phyloP scores from a whole-genome alignment of 2,888 invertebrate genomes.

The Liopterus haemorrhoidalis region DNA sequence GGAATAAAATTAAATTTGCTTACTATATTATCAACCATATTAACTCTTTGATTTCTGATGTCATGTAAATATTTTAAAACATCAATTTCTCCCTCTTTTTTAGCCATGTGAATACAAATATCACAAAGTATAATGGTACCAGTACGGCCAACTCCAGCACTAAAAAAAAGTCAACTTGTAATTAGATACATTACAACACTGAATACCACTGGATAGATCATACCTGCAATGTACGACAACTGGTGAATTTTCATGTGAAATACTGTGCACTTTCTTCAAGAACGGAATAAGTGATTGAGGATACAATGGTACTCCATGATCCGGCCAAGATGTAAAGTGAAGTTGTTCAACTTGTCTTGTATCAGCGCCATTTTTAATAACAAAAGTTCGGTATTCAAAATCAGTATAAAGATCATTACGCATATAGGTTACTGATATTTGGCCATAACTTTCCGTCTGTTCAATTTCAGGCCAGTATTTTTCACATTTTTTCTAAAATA shows the following conservation, averaged over 20 bases:
- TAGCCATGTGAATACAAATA: constrained; percentile 43
- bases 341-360: constrained; percentile 44
- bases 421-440: constrained; percentile 39
- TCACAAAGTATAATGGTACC: constrained; percentile 52
- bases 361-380: constrained; percentile 34
- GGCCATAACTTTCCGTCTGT: constrained; percentile 40
- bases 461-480: constrained; percentile 50
- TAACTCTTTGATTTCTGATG: constrained; percentile 27
- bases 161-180: no score
- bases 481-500: constrained; percentile 46
- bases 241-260: constrained; percentile 42
- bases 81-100: constrained; percentile 33
- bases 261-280: constrained; percentile 41
- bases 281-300: constrained; percentile 43
- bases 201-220: no score
- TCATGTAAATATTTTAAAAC: constrained; percentile 21
- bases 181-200: no score
- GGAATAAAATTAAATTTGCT: constrained; percentile 4
- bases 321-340: constrained; percentile 51
- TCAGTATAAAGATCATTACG: constrained; percentile 41
- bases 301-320: constrained; percentile 48
- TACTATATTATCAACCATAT: constrained; percentile 30
- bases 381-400: constrained; percentile 41
- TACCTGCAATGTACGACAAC: constrained; percentile 52
- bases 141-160: constrained; percentile 52